These are phyloP conservation scores for Mormyrus lacerda DNA, from an alignment of 2,113 vertebrate species.

Conservation along the genomic window DNA sequence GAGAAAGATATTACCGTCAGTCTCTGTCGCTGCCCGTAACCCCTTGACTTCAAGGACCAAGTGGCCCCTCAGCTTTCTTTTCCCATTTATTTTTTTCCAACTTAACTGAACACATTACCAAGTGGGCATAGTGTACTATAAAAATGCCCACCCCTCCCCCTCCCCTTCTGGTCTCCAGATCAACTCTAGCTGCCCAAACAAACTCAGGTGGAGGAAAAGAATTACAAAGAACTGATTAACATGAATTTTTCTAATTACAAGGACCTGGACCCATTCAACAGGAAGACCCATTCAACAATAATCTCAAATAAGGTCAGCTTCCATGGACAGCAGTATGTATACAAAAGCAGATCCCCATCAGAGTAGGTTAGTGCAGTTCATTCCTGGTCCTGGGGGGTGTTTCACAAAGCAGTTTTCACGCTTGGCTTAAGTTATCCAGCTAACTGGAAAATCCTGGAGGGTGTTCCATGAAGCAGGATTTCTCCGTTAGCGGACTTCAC, in stretches of 20 bases:
- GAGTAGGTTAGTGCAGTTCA: neutral
- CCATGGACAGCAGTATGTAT: neutral
- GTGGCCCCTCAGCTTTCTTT: neutral
- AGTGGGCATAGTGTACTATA: constrained; percentile 13
- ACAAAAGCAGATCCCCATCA: neutral
- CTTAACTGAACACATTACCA: constrained; percentile 23
- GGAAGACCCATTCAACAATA: neutral
- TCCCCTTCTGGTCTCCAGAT: neutral
- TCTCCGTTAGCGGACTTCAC: neutral
- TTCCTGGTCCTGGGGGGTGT: neutral
- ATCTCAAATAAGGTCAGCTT: neutral
- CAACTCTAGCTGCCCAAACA: neutral
- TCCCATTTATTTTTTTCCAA: neutral
- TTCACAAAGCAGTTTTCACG: neutral
- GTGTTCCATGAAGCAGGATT: neutral
- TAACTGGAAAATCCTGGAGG: neutral
- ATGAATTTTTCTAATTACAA: neutral
- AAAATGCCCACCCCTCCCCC: neutral
- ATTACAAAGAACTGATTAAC: neutral
- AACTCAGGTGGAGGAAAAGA: neutral
- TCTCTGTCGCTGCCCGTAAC: neutral
- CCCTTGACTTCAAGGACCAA: neutral
- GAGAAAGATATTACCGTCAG: neutral
- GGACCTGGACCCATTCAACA: neutral
- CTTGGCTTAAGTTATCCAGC: neutral